These are phyloP conservation scores for Xestia sexstrigata DNA, from an alignment of 2,888 invertebrate genomes.

Conservation along the genomic window DNA sequence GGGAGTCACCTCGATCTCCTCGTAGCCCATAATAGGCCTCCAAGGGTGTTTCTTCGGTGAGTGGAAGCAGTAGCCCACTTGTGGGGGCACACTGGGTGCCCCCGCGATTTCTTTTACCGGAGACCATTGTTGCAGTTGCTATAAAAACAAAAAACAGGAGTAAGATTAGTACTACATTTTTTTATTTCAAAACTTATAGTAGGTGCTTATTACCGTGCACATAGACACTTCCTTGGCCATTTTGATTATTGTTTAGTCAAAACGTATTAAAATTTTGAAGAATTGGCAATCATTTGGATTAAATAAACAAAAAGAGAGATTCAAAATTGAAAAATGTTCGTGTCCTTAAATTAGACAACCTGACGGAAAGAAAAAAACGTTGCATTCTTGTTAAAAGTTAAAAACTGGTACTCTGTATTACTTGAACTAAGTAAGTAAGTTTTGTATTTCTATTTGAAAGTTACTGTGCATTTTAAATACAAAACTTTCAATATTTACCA, in stretches of 20 bases:
- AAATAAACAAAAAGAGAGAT: conserved; percentile 50
- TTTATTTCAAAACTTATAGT: neutral
- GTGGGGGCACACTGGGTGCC: conserved; percentile 91
- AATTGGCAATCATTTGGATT: conserved; percentile 30
- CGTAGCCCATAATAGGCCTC: conserved; percentile 95
- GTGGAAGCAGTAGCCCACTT: conserved; percentile 93
- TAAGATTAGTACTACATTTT: neutral
- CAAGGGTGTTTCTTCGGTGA: conserved; percentile 94
- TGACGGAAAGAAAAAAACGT: conserved; percentile 27
- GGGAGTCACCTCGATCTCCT: conserved; percentile 94
- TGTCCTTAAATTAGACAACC: conserved; percentile 41
- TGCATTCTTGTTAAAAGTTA: conserved; percentile 28
- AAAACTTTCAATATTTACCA: neutral
- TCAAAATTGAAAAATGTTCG: conserved; percentile 64
- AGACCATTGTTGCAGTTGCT: conserved; percentile 96
- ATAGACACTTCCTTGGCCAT: conserved; percentile 89
- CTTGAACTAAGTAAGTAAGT: no score
- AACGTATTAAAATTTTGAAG: conserved; percentile 55
- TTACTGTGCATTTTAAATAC: no score
- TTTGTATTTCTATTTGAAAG: no score
- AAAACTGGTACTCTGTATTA: no score
- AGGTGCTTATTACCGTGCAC: conserved; percentile 82
- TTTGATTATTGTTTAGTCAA: conserved; percentile 66
- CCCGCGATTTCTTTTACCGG: conserved; percentile 92
- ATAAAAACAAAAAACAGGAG: conserved; percentile 5